A percentile compares a stretch with the other conserved stretches of the same genome.
Evolutionary conservation across 1,140 invertebrate species (phyloP).

Genomic region (Orchesella cincta): DNA sequence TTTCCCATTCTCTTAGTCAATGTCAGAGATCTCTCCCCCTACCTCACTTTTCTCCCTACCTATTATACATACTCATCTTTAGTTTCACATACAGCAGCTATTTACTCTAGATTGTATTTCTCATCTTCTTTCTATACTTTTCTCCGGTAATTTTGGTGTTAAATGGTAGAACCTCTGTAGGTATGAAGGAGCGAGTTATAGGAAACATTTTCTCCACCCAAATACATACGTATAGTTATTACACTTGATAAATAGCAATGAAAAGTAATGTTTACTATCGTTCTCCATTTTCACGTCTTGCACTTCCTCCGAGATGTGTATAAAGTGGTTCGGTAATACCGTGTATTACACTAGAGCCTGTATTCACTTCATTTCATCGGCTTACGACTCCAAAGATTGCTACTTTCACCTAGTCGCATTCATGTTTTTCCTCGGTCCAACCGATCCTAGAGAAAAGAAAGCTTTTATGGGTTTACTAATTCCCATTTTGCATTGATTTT

Average conservation of each 20-base stretch:
- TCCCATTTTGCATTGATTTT: conserved; percentile 48
- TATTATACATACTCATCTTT: too few species aligned
- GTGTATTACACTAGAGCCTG: background rate
- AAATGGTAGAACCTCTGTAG: conserved; percentile 8
- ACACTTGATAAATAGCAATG: conserved; percentile 18
- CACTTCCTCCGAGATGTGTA: background rate
- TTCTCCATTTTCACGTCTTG: background rate
- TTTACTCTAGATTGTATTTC: too few species aligned
- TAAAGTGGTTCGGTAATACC: background rate
- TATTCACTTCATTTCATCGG: background rate
- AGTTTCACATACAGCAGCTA: background rate
- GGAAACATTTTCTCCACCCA: too few species aligned
- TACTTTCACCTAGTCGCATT: background rate
- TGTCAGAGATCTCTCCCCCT: too few species aligned
- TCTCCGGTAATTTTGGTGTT: background rate
- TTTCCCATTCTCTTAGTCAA: too few species aligned
- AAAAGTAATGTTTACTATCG: conserved; percentile 29
- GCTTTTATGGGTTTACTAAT: conserved; percentile 17
- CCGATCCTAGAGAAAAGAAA: background rate
- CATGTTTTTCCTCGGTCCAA: background rate
- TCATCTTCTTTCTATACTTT: background rate
- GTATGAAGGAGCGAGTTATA: too few species aligned
- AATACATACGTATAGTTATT: background rate
- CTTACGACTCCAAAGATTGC: too few species aligned
- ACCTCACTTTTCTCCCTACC: too few species aligned